phyloP scores from a whole-genome alignment of 2,113 vertebrate genomes.

The Tachysurus vachellii region DNA sequence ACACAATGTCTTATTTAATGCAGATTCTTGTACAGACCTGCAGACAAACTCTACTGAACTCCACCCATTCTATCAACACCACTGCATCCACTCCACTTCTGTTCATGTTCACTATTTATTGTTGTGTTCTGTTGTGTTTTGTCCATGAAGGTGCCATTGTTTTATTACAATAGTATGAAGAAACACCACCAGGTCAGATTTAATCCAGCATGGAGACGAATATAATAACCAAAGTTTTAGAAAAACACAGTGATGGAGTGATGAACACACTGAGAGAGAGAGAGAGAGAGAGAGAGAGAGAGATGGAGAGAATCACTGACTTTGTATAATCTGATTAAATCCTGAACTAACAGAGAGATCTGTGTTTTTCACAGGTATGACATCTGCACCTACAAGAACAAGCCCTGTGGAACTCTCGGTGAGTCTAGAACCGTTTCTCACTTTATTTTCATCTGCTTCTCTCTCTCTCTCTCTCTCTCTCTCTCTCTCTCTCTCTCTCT shows the following conservation, averaged over 20 bases:
- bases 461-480: background rate
- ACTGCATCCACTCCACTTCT: too few species aligned
- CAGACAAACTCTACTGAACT: too few species aligned
- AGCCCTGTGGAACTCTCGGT: constrained; percentile 97
- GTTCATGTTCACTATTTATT: too few species aligned
- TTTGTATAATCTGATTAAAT: background rate
- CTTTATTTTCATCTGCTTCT: background rate
- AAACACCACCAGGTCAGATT: background rate
- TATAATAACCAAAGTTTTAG: background rate
- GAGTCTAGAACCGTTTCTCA: constrained; percentile 66
- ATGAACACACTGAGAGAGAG: background rate
- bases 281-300: background rate
- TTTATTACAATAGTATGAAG: too few species aligned
- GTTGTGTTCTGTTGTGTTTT: too few species aligned
- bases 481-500: background rate
- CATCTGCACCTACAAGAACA: constrained; percentile 99
- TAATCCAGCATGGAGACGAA: background rate
- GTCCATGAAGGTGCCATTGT: too few species aligned
- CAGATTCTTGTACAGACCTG: too few species aligned
- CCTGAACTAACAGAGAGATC: background rate
- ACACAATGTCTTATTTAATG: background rate
- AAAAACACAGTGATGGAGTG: background rate
- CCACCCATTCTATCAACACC: too few species aligned
- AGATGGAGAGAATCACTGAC: background rate
- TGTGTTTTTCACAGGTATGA: constrained; percentile 82